Conservation (phyloP, 2,113 vertebrate species). For the Gymnobelideus leadbeateri region DNA sequence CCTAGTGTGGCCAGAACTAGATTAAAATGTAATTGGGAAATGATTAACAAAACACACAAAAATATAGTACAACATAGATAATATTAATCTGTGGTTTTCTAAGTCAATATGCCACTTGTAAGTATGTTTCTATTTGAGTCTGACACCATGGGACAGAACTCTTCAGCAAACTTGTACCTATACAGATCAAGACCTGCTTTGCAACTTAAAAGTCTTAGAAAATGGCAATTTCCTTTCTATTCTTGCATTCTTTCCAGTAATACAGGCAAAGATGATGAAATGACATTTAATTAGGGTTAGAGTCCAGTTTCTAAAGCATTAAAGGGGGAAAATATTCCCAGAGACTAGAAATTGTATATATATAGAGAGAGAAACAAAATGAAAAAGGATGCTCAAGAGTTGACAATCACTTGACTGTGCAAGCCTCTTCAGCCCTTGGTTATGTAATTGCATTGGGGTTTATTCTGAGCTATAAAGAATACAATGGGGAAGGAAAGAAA, state of each 20-base stretch:
- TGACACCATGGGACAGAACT: not conserved
- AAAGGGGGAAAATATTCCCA: not conserved
- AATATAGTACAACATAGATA: not conserved
- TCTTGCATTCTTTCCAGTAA: not conserved
- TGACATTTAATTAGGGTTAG: not conserved
- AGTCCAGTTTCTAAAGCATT: not conserved
- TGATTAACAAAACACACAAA: not conserved
- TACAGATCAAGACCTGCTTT: not conserved
- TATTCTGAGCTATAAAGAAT: not conserved
- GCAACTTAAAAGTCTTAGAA: not conserved
- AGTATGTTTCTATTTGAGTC: not conserved
- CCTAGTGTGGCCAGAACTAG: too few species aligned
- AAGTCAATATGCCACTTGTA: not conserved
- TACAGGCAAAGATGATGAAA: not conserved
- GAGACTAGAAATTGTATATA: not conserved
- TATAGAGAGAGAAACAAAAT: not conserved
- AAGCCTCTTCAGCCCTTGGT: not conserved
- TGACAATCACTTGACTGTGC: not conserved
- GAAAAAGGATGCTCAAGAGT: not conserved
- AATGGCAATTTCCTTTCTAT: not conserved
- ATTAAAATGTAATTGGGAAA: not conserved
- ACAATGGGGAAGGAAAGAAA: constrained; percentile 11
- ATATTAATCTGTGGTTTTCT: not conserved
- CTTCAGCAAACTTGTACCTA: not conserved
- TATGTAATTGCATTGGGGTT: not conserved